Evolutionary conservation across 2,797 vertebrate species (phyloP).

Genomic region (Falco rusticolus): DNA sequence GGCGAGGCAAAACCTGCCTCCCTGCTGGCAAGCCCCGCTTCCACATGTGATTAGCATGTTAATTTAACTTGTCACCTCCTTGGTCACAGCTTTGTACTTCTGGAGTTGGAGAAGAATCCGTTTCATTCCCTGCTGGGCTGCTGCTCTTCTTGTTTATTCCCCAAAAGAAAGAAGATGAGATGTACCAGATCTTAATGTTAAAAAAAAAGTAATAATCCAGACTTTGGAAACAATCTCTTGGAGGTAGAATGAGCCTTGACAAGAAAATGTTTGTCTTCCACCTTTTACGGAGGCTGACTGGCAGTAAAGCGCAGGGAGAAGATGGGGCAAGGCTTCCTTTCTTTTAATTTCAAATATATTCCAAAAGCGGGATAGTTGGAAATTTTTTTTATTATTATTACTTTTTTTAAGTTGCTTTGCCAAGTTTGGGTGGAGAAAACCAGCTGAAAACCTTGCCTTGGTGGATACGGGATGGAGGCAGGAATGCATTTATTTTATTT

Average conservation of each 20-base stretch:
- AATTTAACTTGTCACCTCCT: not conserved
- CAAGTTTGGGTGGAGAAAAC: not conserved
- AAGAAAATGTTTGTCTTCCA: not conserved
- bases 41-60: not conserved
- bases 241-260: not conserved
- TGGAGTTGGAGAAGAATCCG: not conserved
- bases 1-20: accelerated
- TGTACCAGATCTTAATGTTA: not conserved
- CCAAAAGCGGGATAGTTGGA: accelerated
- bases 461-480: not conserved
- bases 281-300: not conserved
- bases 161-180: not conserved
- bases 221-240: not conserved
- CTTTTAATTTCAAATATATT: not conserved
- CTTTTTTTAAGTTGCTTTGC: not conserved
- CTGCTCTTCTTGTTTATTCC: not conserved
- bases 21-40: not conserved
- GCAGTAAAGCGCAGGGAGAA: not conserved
- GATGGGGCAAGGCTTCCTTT: not conserved
- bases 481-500: not conserved
- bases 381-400: not conserved
- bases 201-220: not conserved
- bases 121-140: not conserved
- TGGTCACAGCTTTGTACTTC: not conserved
- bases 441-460: not conserved